A percentile compares a stretch with the other conserved stretches of the same genome.
Conservation (phyloP, 1,140 invertebrate genomes). For the Lordiphosa collinella region DNA sequence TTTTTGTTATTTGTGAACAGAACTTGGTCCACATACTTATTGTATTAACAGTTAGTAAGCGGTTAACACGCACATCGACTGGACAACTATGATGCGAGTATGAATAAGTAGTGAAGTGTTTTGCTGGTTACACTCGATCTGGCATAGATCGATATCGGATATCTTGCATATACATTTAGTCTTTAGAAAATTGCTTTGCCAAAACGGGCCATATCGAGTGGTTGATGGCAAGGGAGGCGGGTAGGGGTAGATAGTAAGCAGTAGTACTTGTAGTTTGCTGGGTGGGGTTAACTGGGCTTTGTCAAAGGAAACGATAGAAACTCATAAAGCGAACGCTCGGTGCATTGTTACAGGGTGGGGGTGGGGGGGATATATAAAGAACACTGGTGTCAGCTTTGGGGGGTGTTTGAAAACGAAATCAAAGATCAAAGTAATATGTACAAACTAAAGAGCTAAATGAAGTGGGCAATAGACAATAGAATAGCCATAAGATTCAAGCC, state of each 20-base stretch:
- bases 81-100: constrained; percentile 64
- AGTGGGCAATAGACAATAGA: constrained; percentile 34
- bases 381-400: constrained; percentile 27
- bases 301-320: constrained; percentile 53
- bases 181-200: constrained; percentile 28
- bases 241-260: constrained; percentile 32
- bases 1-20: constrained; percentile 19
- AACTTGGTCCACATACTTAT: constrained; percentile 44
- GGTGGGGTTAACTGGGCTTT: constrained; percentile 44
- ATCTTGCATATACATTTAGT: constrained; percentile 49
- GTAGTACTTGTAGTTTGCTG: constrained; percentile 41
- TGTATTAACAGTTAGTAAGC: constrained; percentile 58
- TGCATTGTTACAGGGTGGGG: constrained; percentile 32
- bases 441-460: constrained; percentile 50
- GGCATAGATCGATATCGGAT: constrained; percentile 28
- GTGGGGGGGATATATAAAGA: constrained; percentile 27
- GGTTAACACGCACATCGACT: constrained; percentile 67
- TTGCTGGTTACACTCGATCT: constrained; percentile 28
- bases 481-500: constrained; percentile 32
- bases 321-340: constrained; percentile 70
- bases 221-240: constrained; percentile 16
- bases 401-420: constrained; percentile 25
- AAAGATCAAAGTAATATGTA: constrained; percentile 39
- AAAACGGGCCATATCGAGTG: constrained; percentile 20
- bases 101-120: constrained; percentile 50